Percentiles rank a stretch among this genome's conserved stretches.
phyloP scores from a whole-genome alignment of 2,888 invertebrate species.

The Lissocephala sabroskyi region DNA sequence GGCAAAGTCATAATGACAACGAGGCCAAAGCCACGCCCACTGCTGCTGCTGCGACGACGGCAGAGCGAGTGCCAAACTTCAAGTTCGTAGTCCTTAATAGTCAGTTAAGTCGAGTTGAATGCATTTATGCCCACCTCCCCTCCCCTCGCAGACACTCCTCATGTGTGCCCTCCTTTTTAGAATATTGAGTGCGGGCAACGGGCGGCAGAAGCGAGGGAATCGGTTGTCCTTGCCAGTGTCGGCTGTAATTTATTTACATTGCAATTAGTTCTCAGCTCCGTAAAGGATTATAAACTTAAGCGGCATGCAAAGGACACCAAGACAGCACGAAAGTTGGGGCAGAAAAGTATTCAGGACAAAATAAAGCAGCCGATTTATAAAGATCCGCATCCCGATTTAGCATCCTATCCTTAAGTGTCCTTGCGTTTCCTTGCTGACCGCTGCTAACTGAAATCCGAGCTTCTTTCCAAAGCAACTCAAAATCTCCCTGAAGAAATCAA shows the following conservation, averaged over 20 bases:
- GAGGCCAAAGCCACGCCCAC: constrained; percentile 33
- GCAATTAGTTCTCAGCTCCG: constrained; percentile 68
- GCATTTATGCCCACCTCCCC: constrained; percentile 12
- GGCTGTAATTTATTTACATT: constrained; percentile 68
- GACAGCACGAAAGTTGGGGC: not conserved
- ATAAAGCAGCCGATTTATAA: no score
- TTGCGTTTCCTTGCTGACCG: no score
- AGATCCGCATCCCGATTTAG: no score
- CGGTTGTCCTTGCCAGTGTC: constrained; percentile 41
- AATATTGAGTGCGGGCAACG: no score
- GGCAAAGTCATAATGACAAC: constrained; percentile 43
- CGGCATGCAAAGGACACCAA: constrained; percentile 13
- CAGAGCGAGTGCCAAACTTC: constrained; percentile 39
- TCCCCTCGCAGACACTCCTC: not conserved
- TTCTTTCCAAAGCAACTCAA: no score
- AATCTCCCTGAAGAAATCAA: no score
- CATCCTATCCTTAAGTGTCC: no score
- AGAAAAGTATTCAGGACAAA: not conserved
- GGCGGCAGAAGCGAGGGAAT: no score
- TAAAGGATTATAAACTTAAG: constrained; percentile 64
- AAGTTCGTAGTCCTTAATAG: constrained; percentile 59
- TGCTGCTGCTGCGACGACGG: constrained; percentile 32
- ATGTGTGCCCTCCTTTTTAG: not conserved
- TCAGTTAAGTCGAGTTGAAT: constrained; percentile 62
- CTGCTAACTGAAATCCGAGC: no score